Evolutionary conservation across 1,140 invertebrate species (phyloP).

Genomic region (Drosophila burlai): DNA sequence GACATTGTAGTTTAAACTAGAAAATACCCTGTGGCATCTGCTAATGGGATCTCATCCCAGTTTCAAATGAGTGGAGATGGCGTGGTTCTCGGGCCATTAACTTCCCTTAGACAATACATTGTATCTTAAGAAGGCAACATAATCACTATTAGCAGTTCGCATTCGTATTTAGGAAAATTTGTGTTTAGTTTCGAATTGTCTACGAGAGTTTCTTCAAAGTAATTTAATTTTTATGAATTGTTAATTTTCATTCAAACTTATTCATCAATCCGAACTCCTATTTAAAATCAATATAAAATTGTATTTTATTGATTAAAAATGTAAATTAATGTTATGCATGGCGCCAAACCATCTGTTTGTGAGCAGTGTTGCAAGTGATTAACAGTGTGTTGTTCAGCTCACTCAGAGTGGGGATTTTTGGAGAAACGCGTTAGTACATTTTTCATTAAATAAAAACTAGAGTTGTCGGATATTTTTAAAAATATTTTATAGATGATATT

Average conservation of each 20-base stretch:
- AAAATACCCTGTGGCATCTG: conserved; percentile 1
- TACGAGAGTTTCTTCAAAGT: no score
- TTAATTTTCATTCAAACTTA: background rate
- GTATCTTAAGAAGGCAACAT: background rate
- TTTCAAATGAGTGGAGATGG: background rate
- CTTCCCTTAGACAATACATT: conserved; percentile 6
- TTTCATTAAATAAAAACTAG: conserved; percentile 35
- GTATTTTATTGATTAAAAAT: background rate
- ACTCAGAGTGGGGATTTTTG: background rate
- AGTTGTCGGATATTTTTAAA: no score
- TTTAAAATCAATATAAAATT: no score
- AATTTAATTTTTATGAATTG: no score
- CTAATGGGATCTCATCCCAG: background rate
- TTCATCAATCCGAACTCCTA: background rate
- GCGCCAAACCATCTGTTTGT: conserved; percentile 24
- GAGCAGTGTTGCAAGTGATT: conserved; percentile 10
- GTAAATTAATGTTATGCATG: background rate
- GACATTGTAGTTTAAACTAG: background rate
- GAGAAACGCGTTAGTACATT: conserved; percentile 18
- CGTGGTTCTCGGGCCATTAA: background rate
- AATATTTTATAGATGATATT: no score
- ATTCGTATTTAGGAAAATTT: background rate
- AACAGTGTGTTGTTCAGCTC: conserved; percentile 10
- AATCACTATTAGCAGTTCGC: background rate
- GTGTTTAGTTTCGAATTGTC: background rate